Percentiles rank a stretch among this genome's conserved stretches.
These are phyloP conservation scores for Melanerpes formicivorus DNA, from an alignment of 2,113 vertebrate species.

Conservation along the genomic window DNA sequence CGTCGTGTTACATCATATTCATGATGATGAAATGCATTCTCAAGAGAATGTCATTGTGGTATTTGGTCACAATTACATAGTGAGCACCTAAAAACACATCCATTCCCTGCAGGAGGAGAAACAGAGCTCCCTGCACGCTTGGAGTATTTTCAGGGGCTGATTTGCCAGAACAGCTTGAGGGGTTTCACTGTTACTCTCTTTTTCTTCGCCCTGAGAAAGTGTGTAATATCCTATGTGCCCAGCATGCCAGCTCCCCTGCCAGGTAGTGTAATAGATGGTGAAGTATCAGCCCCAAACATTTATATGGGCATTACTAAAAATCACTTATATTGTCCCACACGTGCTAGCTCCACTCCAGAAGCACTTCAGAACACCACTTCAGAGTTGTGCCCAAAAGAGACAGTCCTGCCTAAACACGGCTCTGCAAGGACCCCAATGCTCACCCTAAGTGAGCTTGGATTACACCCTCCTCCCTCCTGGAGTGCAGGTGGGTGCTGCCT, in stretches of 20 bases:
- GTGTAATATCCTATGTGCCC: fast-evolving
- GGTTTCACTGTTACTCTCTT: neutral
- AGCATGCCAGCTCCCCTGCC: neutral
- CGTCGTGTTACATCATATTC: neutral
- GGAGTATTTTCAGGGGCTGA: neutral
- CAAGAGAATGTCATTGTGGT: constrained; percentile 24
- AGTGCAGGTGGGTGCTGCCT: neutral
- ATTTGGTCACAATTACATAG: constrained; percentile 8
- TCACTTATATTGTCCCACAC: neutral
- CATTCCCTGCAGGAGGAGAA: constrained; percentile 28
- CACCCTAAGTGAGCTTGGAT: neutral
- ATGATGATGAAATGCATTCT: constrained; percentile 38
- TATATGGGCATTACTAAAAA: neutral
- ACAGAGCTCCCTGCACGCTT: neutral
- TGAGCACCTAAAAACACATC: neutral
- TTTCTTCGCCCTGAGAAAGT: neutral
- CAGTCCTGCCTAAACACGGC: neutral
- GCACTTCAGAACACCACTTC: neutral
- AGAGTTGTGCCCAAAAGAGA: neutral
- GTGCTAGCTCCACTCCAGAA: neutral
- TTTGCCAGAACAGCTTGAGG: neutral
- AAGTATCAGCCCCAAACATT: neutral
- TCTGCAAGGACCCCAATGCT: neutral
- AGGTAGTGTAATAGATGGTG: neutral
- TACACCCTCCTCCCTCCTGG: neutral